Base-by-base conservation (phyloP, 2,113 vertebrate genomes). In the Anolis sagrei region DNA sequence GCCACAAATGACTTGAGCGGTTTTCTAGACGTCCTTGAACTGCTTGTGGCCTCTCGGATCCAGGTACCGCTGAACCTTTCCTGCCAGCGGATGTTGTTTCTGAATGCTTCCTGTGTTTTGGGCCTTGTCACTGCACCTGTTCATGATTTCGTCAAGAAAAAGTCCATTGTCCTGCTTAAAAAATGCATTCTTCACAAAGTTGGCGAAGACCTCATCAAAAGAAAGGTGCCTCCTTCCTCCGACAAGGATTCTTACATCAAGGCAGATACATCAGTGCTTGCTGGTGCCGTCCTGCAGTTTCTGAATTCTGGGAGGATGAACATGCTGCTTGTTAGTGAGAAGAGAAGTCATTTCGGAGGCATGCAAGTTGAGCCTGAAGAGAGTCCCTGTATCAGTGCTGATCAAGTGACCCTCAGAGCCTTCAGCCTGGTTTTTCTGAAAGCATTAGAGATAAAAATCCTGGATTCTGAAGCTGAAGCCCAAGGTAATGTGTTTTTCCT, bases 381-480 rank as follows among this genome's bases (percentile, higher is more conserved):
- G 1, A 14, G 10, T 23, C 68, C 1, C 1, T 84, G 7, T 2
- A 10, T 39, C 61, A 85, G 74, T 76, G 91, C 92, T 70, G 98
- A 98, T 73, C 94, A 95, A 9, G 97, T 97, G 87, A 94, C 95
- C 88, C 93, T 98, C 11, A 96, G 98, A 95, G 97, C 97, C 9
- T 90, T 96, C 69, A 97, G 98, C 89, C 91, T 99, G 62, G 73
- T 98, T 87, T 78, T 98, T 54, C 94, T 99, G 75, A 98, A 98
- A 95, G 97, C 97, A 14, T 76, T 98, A 86, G 97, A 99, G 94
- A 94, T 97, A 89, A 96, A 95, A 90, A 82, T 95, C 86, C 95
- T 95, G 68, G 91, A 89, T 8, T 88, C 82, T 78, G 77, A 92
- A 94, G 91, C 94, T 95, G 93, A 96, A 92, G 88, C 95, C 72